A percentile compares a stretch with the other conserved stretches of the same genome.
Conservation (phyloP, 2,113 vertebrate genomes). For the Porphyrio hochstetteri region DNA sequence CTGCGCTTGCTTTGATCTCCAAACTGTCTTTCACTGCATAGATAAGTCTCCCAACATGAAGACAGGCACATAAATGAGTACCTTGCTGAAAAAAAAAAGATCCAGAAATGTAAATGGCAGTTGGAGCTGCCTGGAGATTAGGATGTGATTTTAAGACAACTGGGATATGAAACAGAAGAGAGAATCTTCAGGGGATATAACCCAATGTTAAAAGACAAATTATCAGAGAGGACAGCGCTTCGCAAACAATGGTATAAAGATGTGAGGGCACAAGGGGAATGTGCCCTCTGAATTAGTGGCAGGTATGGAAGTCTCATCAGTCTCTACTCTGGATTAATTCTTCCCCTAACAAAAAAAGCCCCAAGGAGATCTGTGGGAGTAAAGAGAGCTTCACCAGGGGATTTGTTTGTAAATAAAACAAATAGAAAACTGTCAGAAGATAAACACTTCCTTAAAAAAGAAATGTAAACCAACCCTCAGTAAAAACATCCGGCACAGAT, state of each 20-base stretch:
- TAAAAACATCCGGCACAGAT: background rate
- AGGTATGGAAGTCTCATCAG: background rate
- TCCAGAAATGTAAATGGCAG: background rate
- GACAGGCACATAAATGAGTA: background rate
- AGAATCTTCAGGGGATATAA: background rate
- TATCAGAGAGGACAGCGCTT: background rate
- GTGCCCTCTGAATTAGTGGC: background rate
- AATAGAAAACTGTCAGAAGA: background rate
- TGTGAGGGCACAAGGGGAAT: background rate
- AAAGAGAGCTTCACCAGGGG: background rate
- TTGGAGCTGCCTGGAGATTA: background rate
- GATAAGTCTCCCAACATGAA: background rate
- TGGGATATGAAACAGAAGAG: background rate
- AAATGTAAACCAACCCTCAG: background rate
- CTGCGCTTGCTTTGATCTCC: background rate
- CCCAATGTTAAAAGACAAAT: background rate
- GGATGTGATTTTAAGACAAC: background rate
- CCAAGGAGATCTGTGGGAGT: background rate
- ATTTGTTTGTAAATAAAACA: background rate
- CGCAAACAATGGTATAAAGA: background rate
- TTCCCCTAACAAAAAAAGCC: background rate
- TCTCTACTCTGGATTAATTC: background rate
- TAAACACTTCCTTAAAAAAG: background rate
- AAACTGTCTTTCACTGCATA: background rate
- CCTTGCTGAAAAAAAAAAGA: background rate